Percentiles rank a stretch among this genome's conserved stretches.
Evolutionary conservation across 2,113 vertebrate species (phyloP).

Genomic region (Melanocharis versteri): DNA sequence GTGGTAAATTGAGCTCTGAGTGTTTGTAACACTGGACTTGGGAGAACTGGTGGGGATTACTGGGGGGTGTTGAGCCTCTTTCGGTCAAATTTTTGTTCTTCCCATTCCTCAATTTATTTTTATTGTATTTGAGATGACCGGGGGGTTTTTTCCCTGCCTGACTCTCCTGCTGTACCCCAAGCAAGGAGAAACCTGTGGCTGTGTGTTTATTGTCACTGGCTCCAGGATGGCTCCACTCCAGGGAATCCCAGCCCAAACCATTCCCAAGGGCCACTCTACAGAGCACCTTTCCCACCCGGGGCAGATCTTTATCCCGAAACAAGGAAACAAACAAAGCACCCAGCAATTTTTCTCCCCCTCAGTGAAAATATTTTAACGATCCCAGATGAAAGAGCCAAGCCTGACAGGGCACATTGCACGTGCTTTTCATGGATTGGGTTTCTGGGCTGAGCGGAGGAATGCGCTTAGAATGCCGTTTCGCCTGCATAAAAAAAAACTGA

Average conservation of each 20-base stretch:
- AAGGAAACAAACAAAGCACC: not conserved
- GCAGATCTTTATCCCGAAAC: not conserved
- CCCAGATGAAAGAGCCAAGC: not conserved
- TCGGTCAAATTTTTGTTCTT: not conserved
- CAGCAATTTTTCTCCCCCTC: not conserved
- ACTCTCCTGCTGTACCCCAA: not conserved
- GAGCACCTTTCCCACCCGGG: not conserved
- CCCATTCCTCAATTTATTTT: not conserved
- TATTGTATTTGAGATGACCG: not conserved
- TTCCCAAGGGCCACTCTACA: not conserved
- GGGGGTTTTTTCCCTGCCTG: not conserved
- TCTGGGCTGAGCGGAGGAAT: conserved; percentile 8
- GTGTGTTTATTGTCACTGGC: not conserved
- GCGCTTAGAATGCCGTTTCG: conserved; percentile 11
- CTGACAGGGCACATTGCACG: not conserved
- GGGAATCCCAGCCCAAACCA: not conserved
- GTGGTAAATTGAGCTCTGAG: not conserved
- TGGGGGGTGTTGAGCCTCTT: not conserved
- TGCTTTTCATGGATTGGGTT: not conserved
- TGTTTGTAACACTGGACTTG: not conserved
- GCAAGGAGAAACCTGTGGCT: not conserved
- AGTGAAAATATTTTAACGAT: not conserved
- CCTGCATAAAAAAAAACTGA: not conserved
- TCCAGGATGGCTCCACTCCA: not conserved
- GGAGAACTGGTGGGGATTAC: not conserved